Percentiles rank a stretch among this genome's conserved stretches.
Conservation (phyloP, 1,140 invertebrate genomes). For the Radopholus similis region DNA sequence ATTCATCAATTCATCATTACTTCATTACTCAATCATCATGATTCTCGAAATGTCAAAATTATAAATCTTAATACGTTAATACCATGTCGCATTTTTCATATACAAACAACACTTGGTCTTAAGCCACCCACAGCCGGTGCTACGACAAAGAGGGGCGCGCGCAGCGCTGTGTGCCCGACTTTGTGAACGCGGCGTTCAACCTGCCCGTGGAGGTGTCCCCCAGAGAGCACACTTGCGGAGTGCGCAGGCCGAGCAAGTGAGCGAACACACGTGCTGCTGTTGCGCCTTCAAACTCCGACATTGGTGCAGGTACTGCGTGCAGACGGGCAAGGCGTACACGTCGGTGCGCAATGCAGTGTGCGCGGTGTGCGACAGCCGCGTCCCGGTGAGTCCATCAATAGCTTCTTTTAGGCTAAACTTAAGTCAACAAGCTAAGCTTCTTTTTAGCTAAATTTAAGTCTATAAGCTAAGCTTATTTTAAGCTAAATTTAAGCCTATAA, state of each 20-base stretch:
- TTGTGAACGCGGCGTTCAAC: constrained; percentile 88
- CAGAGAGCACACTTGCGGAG: constrained; percentile 78
- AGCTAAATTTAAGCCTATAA: no score
- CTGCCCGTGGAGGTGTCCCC: constrained; percentile 76
- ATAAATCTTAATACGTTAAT: no score
- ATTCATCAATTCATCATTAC: no score
- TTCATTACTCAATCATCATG: no score
- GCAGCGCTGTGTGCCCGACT: constrained; percentile 86
- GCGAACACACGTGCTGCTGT: constrained; percentile 70
- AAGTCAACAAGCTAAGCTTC: background rate
- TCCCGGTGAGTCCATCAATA: constrained; percentile 38
- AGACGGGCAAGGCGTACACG: constrained; percentile 61
- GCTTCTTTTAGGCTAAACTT: constrained; percentile 40
- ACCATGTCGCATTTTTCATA: no score
- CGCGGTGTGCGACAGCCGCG: constrained; percentile 34
- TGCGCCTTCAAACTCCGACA: constrained; percentile 64
- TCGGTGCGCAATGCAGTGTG: constrained; percentile 54
- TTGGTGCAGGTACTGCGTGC: constrained; percentile 76
- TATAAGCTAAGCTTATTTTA: no score
- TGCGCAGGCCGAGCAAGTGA: constrained; percentile 65
- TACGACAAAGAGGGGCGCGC: constrained; percentile 63
- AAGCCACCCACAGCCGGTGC: constrained; percentile 56
- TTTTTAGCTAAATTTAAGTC: background rate
- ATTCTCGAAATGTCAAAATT: background rate
- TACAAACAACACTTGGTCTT: no score